These are phyloP conservation scores for Drosophila quadrilineata DNA, from an alignment of 1,140 invertebrate genomes.

Conservation along the genomic window DNA sequence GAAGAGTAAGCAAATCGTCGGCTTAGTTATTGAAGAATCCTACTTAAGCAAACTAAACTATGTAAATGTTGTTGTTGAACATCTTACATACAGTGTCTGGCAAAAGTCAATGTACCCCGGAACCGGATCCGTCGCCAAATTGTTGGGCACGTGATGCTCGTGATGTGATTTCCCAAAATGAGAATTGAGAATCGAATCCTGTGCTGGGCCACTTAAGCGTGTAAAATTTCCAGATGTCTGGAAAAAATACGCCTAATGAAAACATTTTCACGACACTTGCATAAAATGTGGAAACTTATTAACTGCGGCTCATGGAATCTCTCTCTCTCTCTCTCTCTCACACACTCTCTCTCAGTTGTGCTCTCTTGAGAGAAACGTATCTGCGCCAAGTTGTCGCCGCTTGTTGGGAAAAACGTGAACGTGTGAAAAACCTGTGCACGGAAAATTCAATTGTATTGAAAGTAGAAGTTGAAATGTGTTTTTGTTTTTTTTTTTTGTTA, in stretches of 20 bases:
- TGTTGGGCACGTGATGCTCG: slow-evolving; percentile 53
- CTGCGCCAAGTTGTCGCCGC: slow-evolving; percentile 35
- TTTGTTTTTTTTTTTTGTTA: too few species aligned
- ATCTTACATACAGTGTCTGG: slow-evolving; percentile 41
- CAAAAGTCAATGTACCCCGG: slow-evolving; percentile 67
- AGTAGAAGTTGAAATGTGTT: too few species aligned
- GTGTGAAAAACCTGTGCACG: slow-evolving; percentile 68
- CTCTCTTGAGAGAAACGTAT: background rate
- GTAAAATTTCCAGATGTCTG: slow-evolving; percentile 56
- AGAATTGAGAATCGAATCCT: slow-evolving; percentile 26
- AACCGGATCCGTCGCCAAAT: slow-evolving; percentile 39
- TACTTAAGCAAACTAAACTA: slow-evolving; percentile 64
- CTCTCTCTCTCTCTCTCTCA: background rate
- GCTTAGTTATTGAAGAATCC: slow-evolving; percentile 62
- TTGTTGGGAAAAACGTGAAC: slow-evolving; percentile 55
- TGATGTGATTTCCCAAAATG: background rate
- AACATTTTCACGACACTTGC: slow-evolving; percentile 62
- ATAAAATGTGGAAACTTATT: slow-evolving; percentile 78
- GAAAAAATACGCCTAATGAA: slow-evolving; percentile 24
- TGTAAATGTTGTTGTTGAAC: slow-evolving; percentile 28
- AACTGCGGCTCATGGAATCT: slow-evolving; percentile 60
- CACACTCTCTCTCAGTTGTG: background rate
- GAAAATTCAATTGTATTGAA: too few species aligned
- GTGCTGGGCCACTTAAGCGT: slow-evolving; percentile 53
- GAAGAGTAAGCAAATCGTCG: slow-evolving; percentile 59